Conservation (phyloP, 2,888 invertebrate species). For the Corythucha ciliata region DNA sequence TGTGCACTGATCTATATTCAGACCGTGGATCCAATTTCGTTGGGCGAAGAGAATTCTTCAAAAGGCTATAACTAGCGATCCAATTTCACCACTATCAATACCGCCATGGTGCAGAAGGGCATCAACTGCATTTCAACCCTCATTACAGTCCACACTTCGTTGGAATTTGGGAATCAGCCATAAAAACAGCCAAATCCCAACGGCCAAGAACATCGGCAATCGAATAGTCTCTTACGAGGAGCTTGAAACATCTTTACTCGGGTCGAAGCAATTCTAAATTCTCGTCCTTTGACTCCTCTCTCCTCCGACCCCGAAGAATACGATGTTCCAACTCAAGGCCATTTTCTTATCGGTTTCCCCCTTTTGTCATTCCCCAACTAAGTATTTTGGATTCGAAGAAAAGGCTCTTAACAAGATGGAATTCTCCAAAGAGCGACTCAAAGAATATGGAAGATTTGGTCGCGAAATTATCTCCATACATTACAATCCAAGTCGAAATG, state of each 20-base stretch:
- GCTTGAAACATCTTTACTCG: conserved; percentile 34
- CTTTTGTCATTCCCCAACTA: conserved; percentile 32
- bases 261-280: conserved; percentile 38
- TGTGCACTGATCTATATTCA: conserved; percentile 32
- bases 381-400: conserved; percentile 26
- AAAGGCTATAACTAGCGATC: no score
- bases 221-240: conserved; percentile 36
- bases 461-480: conserved; percentile 22
- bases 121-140: conserved; percentile 27
- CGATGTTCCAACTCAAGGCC: conserved; percentile 37
- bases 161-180: conserved; percentile 38
- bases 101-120: no score
- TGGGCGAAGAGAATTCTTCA: no score
- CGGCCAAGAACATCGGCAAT: conserved; percentile 2
- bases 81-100: no score
- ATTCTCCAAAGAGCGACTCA: conserved; percentile 28
- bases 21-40: conserved; percentile 39
- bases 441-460: conserved; percentile 33
- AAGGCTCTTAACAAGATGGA: conserved; percentile 30
- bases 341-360: conserved; percentile 37
- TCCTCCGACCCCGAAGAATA: conserved; percentile 32
- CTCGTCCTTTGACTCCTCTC: conserved; percentile 35
- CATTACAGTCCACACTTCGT: conserved; percentile 37
- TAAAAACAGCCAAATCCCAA: conserved; percentile 37
- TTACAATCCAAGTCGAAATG: conserved; percentile 26